Evolutionary conservation across 2,888 invertebrate genomes (phyloP).

Genomic region (Oasisia sp.): DNA sequence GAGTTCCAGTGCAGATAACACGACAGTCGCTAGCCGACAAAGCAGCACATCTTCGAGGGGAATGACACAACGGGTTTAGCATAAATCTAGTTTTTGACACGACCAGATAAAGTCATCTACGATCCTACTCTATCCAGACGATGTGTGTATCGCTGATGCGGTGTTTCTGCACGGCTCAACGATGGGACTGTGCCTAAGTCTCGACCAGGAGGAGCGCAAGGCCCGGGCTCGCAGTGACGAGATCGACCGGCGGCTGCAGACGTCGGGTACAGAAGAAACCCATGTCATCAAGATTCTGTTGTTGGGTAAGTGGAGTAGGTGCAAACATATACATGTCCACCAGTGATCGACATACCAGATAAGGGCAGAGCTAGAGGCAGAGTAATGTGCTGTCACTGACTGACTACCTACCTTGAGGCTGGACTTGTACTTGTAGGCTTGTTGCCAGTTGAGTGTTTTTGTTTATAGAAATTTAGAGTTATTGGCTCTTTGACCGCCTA

Average conservation of each 20-base stretch:
- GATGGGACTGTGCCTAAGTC: conserved; percentile 75
- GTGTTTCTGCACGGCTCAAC: conserved; percentile 22
- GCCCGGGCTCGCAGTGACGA: conserved; percentile 73
- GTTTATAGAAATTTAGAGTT: too few relatives aligned
- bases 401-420: too few relatives aligned
- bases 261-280: conserved; percentile 72
- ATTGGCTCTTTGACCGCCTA: too few relatives aligned
- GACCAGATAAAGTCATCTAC: neutral
- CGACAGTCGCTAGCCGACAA: neutral
- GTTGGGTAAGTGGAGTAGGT: conserved; percentile 67
- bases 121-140: neutral
- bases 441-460: too few relatives aligned
- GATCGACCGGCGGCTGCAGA: conserved; percentile 73
- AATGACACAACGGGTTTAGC: neutral
- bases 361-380: too few relatives aligned
- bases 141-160: conserved; percentile 14
- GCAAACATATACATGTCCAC: too few relatives aligned
- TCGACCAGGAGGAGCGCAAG: conserved; percentile 71
- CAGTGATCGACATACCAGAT: too few relatives aligned
- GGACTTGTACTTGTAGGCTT: too few relatives aligned
- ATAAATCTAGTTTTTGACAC: neutral
- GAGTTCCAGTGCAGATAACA: neutral
- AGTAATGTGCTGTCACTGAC: too few relatives aligned
- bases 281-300: conserved; percentile 75
- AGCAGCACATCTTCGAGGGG: neutral